A percentile compares a stretch with the other conserved stretches of the same genome.
Evolutionary conservation across 2,113 vertebrate species (phyloP).

Genomic region (Percopsis transmontana): DNA sequence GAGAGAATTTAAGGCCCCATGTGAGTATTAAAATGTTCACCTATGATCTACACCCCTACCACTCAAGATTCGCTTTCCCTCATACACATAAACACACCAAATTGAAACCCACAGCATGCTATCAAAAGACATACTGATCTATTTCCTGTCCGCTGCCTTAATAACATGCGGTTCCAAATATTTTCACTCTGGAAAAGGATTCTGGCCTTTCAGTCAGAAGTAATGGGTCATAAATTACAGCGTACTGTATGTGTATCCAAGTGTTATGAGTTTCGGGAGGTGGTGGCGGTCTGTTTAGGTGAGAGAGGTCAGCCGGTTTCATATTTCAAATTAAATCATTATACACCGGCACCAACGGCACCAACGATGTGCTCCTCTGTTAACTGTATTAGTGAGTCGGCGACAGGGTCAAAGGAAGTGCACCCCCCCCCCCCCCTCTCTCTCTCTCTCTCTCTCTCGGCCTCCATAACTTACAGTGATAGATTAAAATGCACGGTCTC

Average conservation of each 20-base stretch:
- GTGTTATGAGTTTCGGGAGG: background rate
- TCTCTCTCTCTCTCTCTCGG: background rate
- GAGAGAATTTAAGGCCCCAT: slow-evolving; percentile 30
- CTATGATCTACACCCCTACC: slow-evolving; percentile 21
- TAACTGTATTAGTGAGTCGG: slow-evolving; percentile 56
- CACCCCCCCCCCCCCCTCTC: slow-evolving; percentile 1
- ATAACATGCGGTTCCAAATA: slow-evolving; percentile 5
- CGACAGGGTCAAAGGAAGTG: slow-evolving; percentile 59
- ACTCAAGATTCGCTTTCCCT: background rate
- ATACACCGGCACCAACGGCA: slow-evolving; percentile 27
- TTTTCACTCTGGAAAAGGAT: slow-evolving; percentile 12
- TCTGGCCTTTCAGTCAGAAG: slow-evolving; percentile 1
- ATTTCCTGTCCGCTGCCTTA: slow-evolving; percentile 6
- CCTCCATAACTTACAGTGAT: slow-evolving; percentile 60
- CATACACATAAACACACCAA: background rate
- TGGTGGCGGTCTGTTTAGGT: background rate
- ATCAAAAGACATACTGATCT: slow-evolving; percentile 25
- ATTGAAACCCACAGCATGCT: background rate
- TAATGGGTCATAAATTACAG: background rate
- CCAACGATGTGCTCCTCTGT: slow-evolving; percentile 51
- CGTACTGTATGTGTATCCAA: background rate
- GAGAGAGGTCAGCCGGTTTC: slow-evolving; percentile 38
- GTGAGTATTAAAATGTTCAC: slow-evolving; percentile 27
- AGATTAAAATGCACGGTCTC: slow-evolving; percentile 75
- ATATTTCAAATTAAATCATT: slow-evolving; percentile 51